Conservation (phyloP, 2,888 invertebrate species). For the Tachina grossa region DNA sequence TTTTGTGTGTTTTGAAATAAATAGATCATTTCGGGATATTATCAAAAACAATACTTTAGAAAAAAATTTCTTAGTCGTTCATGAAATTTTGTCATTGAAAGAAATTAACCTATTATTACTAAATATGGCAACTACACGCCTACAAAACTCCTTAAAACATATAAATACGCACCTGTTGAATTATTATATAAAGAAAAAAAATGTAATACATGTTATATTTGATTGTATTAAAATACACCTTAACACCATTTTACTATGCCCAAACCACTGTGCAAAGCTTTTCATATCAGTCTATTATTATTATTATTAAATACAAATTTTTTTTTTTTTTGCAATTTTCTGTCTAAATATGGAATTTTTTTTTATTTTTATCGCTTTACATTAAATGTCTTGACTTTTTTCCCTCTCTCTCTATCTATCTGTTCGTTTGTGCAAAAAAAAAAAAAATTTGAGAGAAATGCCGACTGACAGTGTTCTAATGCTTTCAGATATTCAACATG, state of each 20-base stretch:
- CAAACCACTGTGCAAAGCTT: not conserved
- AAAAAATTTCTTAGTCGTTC: too few species aligned
- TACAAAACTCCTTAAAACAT: too few species aligned
- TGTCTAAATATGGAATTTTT: slow-evolving; percentile 51
- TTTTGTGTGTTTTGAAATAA: too few species aligned
- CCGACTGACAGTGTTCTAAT: slow-evolving; percentile 56
- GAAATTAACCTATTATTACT: too few species aligned
- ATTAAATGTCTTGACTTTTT: slow-evolving; percentile 31
- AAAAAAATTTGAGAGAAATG: slow-evolving; percentile 12
- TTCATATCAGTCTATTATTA: slow-evolving; percentile 11
- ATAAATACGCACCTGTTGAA: too few species aligned
- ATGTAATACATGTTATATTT: too few species aligned
- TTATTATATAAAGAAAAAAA: too few species aligned
- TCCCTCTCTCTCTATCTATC: slow-evolving; percentile 9
- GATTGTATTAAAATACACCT: not conserved
- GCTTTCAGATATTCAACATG: slow-evolving; percentile 41
- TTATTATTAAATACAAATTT: slow-evolving; percentile 15
- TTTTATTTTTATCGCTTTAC: slow-evolving; percentile 49
- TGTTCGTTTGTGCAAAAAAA: not conserved
- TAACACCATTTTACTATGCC: not conserved
- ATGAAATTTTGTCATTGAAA: too few species aligned
- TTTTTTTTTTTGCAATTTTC: slow-evolving; percentile 8
- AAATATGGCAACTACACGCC: too few species aligned
- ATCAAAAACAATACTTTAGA: too few species aligned
- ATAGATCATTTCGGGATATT: too few species aligned